phyloP scores from a whole-genome alignment of 2,797 vertebrate genomes.

The Trachops cirrhosus region DNA sequence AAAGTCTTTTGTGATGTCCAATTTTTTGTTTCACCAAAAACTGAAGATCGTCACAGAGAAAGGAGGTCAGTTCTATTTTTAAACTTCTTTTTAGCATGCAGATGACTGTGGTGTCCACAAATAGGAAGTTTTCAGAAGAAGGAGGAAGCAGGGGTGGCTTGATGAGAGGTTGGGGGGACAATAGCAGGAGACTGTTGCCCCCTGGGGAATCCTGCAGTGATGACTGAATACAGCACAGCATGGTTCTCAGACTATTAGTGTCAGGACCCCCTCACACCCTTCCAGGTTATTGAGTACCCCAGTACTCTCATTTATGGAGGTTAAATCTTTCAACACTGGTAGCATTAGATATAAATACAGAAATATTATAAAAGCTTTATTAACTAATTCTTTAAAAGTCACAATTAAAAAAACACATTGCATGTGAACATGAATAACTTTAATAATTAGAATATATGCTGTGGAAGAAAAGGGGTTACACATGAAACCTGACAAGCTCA shows the following conservation, averaged over 20 bases:
- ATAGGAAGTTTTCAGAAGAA: background rate
- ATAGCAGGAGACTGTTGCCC: no score
- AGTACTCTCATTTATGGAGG: background rate
- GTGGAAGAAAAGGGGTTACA: background rate
- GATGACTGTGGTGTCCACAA: background rate
- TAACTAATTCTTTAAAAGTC: background rate
- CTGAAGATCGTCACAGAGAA: background rate
- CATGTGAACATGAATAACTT: background rate
- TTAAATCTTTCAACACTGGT: background rate
- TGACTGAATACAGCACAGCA: fast-evolving
- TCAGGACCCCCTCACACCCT: background rate
- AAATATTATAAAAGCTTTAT: background rate
- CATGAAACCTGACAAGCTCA: background rate
- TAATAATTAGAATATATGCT: background rate
- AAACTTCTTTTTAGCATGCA: background rate
- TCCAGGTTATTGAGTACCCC: background rate
- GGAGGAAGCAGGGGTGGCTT: background rate
- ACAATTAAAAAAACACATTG: background rate
- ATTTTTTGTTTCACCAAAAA: background rate
- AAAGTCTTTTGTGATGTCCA: background rate
- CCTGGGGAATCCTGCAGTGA: background rate
- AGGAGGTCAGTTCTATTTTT: background rate
- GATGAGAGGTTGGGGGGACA: background rate
- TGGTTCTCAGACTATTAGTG: background rate
- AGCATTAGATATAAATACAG: background rate